These are phyloP conservation scores for Arion vulgaris DNA, from an alignment of 1,140 invertebrate genomes.

Conservation along the genomic window DNA sequence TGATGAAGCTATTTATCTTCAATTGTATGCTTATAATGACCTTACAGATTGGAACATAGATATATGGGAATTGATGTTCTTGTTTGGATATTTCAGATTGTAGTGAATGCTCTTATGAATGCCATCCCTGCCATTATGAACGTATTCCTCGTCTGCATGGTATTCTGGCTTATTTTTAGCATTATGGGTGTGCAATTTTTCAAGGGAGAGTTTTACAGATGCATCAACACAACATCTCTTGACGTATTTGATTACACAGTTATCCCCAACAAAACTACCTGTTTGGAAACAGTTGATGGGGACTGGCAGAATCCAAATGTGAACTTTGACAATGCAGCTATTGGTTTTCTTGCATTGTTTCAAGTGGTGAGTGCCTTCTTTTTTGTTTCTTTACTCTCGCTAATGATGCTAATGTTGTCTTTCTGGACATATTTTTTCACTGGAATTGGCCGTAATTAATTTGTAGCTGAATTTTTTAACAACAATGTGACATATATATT, in stretches of 20 bases:
- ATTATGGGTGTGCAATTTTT: constrained; percentile 94
- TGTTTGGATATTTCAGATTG: constrained; percentile 80
- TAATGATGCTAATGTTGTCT: too few species aligned
- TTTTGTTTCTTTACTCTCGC: neutral
- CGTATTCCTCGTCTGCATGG: constrained; percentile 89
- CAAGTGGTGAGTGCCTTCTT: constrained; percentile 82
- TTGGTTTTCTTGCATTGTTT: constrained; percentile 96
- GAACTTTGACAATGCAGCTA: constrained; percentile 98
- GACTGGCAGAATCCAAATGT: constrained; percentile 96
- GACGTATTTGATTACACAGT: constrained; percentile 42
- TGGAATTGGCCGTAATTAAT: too few species aligned
- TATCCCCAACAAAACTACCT: constrained; percentile 59
- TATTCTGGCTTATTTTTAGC: constrained; percentile 94
- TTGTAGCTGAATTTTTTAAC: too few species aligned
- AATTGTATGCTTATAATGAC: too few species aligned
- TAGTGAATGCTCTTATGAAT: constrained; percentile 94
- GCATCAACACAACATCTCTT: constrained; percentile 81
- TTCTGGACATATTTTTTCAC: too few species aligned
- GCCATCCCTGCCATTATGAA: constrained; percentile 97
- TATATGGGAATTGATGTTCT: too few species aligned
- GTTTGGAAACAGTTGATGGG: constrained; percentile 28
- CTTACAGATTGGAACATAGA: too few species aligned
- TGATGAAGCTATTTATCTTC: too few species aligned
- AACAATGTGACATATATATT: too few species aligned
- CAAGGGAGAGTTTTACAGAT: constrained; percentile 93